These are phyloP conservation scores for Cynopterus brachyotis DNA, from an alignment of 2,113 vertebrate species.

Conservation along the genomic window DNA sequence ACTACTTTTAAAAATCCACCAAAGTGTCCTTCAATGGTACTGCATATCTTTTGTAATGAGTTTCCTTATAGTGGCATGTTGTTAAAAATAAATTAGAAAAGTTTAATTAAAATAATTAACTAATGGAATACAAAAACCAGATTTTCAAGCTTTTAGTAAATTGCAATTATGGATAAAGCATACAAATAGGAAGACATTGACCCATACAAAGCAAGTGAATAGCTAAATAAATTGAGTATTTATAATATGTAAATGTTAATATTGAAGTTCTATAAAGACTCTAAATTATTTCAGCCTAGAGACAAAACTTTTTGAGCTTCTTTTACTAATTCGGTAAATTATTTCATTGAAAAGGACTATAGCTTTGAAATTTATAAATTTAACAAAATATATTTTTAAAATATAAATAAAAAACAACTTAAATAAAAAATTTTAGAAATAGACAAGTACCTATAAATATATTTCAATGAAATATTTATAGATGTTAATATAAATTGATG, in stretches of 20 bases:
- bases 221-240: not conserved
- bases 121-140: not conserved
- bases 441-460: not conserved
- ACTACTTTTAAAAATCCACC: not conserved
- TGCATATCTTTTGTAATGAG: not conserved
- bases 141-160: not conserved
- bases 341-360: not conserved
- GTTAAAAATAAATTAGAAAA: not conserved
- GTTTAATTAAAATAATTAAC: not conserved
- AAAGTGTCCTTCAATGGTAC: not conserved
- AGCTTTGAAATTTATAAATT: not conserved
- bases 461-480: not conserved
- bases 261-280: not conserved
- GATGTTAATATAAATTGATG: not conserved
- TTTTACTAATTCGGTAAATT: not conserved
- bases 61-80: not conserved
- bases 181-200: not conserved
- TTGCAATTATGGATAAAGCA: not conserved
- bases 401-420: not conserved
- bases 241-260: not conserved
- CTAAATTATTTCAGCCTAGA: not conserved
- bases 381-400: not conserved
- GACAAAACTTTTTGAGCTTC: not conserved
- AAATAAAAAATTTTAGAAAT: not conserved
- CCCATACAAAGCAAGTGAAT: not conserved